Evolutionary conservation across 2,113 vertebrate genomes (phyloP).

Genomic region (Channa argus): DNA sequence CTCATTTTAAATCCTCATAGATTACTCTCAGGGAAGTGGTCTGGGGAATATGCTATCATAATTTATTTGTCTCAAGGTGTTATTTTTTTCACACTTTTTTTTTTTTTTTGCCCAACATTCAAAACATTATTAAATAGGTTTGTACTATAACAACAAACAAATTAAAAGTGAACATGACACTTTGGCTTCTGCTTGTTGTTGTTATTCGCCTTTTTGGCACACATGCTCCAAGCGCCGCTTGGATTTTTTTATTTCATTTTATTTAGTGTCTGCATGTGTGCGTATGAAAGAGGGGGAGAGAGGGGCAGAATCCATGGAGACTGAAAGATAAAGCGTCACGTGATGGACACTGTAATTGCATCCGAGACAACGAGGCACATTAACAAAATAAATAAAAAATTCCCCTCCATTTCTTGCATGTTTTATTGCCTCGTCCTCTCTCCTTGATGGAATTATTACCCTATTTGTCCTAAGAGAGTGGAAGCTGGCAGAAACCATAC

Average conservation of each 20-base stretch:
- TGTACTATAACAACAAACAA: conserved; percentile 62
- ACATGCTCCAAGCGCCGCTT: not conserved
- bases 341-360: conserved; percentile 73
- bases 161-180: conserved; percentile 71
- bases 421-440: conserved; percentile 69
- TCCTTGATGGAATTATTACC: conserved; percentile 72
- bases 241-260: not conserved
- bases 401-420: conserved; percentile 44
- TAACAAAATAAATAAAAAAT: conserved; percentile 35
- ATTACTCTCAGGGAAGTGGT: conserved; percentile 69
- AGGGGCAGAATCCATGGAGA: conserved; percentile 46
- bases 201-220: conserved; percentile 5
- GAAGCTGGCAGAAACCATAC: conserved; percentile 49
- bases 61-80: conserved; percentile 73
- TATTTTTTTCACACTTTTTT: conserved; percentile 7
- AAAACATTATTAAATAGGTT: conserved; percentile 57
- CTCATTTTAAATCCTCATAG: conserved; percentile 69
- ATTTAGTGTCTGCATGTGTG: not conserved
- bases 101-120: conserved; percentile 9
- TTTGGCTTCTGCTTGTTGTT: conserved; percentile 57
- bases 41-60: conserved; percentile 63
- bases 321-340: conserved; percentile 63
- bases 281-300: conserved; percentile 7
- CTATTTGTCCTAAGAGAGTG: conserved; percentile 66
- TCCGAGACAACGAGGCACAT: conserved; percentile 66